Evolutionary conservation across 1,140 invertebrate species (phyloP), one percentile per base, ranked within the genome.

Genomic region (Sweltsa coloradensis): DNA sequence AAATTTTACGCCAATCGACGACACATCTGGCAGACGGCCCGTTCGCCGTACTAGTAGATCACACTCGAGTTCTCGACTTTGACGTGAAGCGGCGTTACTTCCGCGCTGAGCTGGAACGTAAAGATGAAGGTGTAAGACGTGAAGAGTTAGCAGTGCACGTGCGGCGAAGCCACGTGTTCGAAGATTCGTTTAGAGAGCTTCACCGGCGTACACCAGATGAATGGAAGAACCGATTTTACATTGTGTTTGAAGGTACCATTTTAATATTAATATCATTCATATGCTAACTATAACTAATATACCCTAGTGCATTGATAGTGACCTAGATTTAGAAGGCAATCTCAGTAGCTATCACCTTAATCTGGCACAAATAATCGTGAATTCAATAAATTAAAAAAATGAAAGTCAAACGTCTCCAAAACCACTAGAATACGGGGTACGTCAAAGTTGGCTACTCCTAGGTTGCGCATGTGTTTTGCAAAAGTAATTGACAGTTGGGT

Each of bases 201-300:
- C 89, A 90, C 58, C 74, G 91, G 29, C 70, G 87, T 41, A 74
- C 80, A 27, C 75, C 86, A 6, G 86, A 91, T 56, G 91, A 95
- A 63, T 95, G 90, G 90, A 93, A 93, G 60, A 90, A 92, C 65
- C 66, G 89, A 37, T 93, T 95, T 62, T 95, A 93, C 62, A 93
- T 95, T 57, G 88, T 93, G 0, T 95, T 95, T 67, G 89, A 95
- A 77, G 87, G 85, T 84, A 68, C n/a, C n/a, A n/a, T n/a, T n/a
- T n/a, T n/a, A n/a, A n/a, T n/a, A n/a, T n/a, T n/a, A n/a, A n/a
- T n/a, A n/a, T n/a, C n/a, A n/a, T n/a, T n/a, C n/a, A n/a, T n/a
- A n/a, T n/a, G n/a, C n/a, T n/a, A n/a, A n/a, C n/a, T n/a, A n/a
- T n/a, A n/a, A n/a, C n/a, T n/a, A n/a, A n/a, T n/a, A n/a, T n/a